Base-by-base conservation (phyloP, 2,888 invertebrate species). In the Yponomeuta plumbellus region DNA sequence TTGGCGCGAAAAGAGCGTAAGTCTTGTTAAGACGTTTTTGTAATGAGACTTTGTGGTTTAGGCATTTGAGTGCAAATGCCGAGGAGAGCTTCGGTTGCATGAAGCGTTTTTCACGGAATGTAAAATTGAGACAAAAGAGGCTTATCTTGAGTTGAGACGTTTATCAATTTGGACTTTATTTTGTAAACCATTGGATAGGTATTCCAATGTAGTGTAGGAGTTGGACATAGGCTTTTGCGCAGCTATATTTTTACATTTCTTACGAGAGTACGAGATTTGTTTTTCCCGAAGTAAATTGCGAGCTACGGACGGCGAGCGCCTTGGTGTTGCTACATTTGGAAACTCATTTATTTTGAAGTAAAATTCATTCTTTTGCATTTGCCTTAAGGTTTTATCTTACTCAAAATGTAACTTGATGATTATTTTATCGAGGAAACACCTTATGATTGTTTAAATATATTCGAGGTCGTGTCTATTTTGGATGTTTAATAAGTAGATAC, bases 171-270 rank as follows among this genome's bases (percentile, higher is more conserved):
- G 34, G 21, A 70, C 70, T 61, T 61, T 74, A 69, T 2, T 0
- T 0, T 0, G 39, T 0, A 1, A 0, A 0, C 1, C 11, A 4
- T 78, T 83, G 71, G 73, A 77, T 75, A 67, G 66, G 56, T 68
- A 76, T 80, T 85, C 2, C 11, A n/a, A 56, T 73, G 72, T 17
- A 0, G 20, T 20, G 2, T 0, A 0, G 0, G 5, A 20, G 23
- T 69, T 70, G 76, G 70, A 76, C 73, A 76, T 87, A 84, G 75
- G 86, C 75, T 76, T 71, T 84, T 85, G 17, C 75, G 75, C 67
- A 61, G 61, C 71, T 67, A 69, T 73, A 81, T 88, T 88, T 88
- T 88, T 85, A 83, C 81, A 80, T 84, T 88, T 85, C 85, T 83
- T 84, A 79, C 76, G 73, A 74, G 75, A 79, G 74, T 73, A 74